A percentile compares a stretch with the other conserved stretches of the same genome.
These are phyloP conservation scores for Silurus glanis DNA, from an alignment of 2,113 vertebrate species.

Conservation along the genomic window DNA sequence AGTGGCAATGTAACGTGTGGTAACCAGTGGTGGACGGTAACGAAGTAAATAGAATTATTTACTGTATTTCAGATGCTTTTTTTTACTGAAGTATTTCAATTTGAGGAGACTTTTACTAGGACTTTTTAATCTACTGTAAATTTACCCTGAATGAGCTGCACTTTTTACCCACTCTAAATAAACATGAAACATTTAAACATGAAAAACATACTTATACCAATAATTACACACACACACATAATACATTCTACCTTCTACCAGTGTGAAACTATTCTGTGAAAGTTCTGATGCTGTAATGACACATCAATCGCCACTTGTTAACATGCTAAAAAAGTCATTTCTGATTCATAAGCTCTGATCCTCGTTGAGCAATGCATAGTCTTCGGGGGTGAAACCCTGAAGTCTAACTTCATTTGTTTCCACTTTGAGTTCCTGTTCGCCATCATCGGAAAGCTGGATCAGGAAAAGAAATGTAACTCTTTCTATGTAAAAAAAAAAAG, in stretches of 20 bases:
- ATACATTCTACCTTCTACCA: neutral
- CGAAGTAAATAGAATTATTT: no score
- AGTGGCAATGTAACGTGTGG: no score
- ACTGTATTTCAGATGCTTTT: no score
- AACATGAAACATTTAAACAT: no score
- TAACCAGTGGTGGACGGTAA: neutral
- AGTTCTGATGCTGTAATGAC: neutral
- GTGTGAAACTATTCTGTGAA: neutral
- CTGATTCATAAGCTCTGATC: neutral
- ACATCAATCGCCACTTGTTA: neutral
- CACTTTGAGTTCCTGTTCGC: neutral
- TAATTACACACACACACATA: no score
- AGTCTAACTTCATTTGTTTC: conserved; percentile 18
- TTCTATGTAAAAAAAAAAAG: conserved; percentile 36
- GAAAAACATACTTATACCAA: neutral
- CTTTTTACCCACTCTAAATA: no score
- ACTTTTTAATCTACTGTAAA: no score
- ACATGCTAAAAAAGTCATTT: neutral
- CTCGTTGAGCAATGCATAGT: neutral
- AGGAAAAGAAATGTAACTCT: conserved; percentile 5
- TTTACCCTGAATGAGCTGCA: no score
- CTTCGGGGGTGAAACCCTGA: neutral
- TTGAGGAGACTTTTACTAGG: no score
- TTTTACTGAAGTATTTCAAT: no score
- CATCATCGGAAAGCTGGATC: neutral